These are phyloP conservation scores for Drosophila greeni DNA, from an alignment of 2,888 invertebrate species.

Conservation along the genomic window DNA sequence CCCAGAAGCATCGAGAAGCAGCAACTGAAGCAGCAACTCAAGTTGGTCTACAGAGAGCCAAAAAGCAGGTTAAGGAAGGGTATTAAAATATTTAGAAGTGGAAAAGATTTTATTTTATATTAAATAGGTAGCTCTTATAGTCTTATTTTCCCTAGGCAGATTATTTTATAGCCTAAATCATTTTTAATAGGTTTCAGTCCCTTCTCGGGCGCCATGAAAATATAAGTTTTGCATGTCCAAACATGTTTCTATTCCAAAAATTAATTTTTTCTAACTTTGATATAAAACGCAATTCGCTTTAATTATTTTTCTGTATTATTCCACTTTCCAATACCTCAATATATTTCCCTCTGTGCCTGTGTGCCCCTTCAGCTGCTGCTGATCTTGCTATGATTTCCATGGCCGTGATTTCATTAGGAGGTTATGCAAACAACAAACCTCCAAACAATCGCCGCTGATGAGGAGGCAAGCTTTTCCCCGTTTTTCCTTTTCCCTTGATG, in stretches of 20 bases:
- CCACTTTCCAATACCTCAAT: neutral
- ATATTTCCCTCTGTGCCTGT: constrained; percentile 12
- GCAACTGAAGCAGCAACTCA: constrained; percentile 33
- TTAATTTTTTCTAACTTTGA: neutral
- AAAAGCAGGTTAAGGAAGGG: constrained; percentile 18
- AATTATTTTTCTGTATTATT: too few species aligned
- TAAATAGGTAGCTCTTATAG: neutral
- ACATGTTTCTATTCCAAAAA: neutral
- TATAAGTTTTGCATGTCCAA: neutral
- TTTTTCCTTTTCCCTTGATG: constrained; percentile 37
- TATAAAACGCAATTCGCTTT: neutral
- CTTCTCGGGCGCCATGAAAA: neutral
- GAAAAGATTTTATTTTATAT: too few species aligned
- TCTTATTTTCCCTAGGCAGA: neutral
- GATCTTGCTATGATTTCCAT: constrained; percentile 45
- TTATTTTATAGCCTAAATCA: neutral
- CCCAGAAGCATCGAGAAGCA: constrained; percentile 46
- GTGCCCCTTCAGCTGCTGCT: constrained; percentile 6
- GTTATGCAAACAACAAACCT: constrained; percentile 76
- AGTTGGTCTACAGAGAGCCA: constrained; percentile 24
- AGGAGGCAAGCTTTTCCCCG: constrained; percentile 31
- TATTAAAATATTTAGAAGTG: too few species aligned
- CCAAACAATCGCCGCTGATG: constrained; percentile 59
- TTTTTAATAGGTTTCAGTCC: neutral
- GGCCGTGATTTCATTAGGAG: constrained; percentile 76